Base-by-base conservation (phyloP, 2,797 vertebrate species). In the Oreortyx pictus region DNA sequence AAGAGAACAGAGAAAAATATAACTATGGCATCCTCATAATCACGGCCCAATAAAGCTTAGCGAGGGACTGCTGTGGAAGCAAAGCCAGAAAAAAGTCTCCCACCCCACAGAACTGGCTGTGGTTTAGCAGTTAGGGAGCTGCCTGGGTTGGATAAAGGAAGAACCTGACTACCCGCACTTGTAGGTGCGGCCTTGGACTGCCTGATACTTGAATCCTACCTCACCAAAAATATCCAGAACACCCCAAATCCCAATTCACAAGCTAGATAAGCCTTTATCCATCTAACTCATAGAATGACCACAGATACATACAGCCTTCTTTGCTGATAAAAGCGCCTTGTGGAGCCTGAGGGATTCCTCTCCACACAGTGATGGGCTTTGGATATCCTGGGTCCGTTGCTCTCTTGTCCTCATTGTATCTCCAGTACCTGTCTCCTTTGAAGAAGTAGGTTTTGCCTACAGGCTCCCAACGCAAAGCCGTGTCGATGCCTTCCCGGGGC, bases 401-500 rank as follows among this genome's bases (percentile, higher is more conserved):
- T 68, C 97, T 97, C 93, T 98, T 99, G 95, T 99, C 99, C 96
- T 99, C 99, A 0, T 99, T 99, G 97, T 99, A 99, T 80, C 99
- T 98, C 99, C 99, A 99, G 96, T 99, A 99, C 96, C 98, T 98
- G 96, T 99, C 98, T 4, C 99, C 99, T 95, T 99, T 99, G 97
- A 99, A 99, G 97, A 99, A 99, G 97, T 99, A 99, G 2, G 99
- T 99, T 94, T 99, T 99, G 43, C 99, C 99, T 4, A 99, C 98
- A 0, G 98, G 98, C 93, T 99, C 99, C 99, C 99, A 99, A 49
- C 99, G 98, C 92, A 99, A 97, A 6, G 99, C 99, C 0, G 98
- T 98, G 97, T 99, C 99, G 3, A 99, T 99, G 95, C 99, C 99
- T 41, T 99, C 99, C 27, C 97, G 98, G 13, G 99, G 99, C 68